phyloP scores from a whole-genome alignment of 2,797 vertebrate species.

The Ptychobarbus kaznakovi region DNA sequence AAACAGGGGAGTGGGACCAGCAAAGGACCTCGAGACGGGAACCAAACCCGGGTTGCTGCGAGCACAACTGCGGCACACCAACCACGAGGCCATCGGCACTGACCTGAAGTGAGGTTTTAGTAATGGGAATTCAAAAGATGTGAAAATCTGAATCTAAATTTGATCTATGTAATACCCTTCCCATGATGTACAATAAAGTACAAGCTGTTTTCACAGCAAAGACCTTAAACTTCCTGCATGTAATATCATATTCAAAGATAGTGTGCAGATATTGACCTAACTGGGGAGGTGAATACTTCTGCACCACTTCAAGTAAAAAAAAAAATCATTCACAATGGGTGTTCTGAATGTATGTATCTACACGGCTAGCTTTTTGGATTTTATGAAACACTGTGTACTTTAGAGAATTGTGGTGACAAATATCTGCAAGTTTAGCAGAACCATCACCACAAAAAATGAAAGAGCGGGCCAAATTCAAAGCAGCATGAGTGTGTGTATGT shows the following conservation, averaged over 20 bases:
- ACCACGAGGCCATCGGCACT: background rate
- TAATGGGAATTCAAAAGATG: background rate
- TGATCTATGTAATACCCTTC: background rate
- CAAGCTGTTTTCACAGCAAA: background rate
- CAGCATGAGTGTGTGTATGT: conserved; percentile 31
- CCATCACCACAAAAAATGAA: conserved; percentile 27
- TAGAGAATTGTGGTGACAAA: conserved; percentile 34
- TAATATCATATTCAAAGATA: background rate
- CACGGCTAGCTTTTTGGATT: conserved; percentile 33
- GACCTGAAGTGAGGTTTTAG: background rate
- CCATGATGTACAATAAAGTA: background rate
- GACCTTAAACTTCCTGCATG: background rate
- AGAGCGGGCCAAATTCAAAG: conserved; percentile 42
- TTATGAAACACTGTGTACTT: conserved; percentile 48
- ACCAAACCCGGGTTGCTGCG: no score
- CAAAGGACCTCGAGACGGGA: no score
- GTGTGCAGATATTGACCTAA: conserved; percentile 18
- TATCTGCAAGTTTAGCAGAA: conserved; percentile 53
- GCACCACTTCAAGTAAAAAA: background rate
- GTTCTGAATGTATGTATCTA: background rate
- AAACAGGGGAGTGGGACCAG: no score
- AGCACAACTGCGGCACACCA: no score
- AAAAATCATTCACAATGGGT: background rate
- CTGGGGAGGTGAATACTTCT: background rate
- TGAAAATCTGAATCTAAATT: background rate